Evolutionary conservation across 2,797 vertebrate species (phyloP).

Genomic region (Dipus sagitta): DNA sequence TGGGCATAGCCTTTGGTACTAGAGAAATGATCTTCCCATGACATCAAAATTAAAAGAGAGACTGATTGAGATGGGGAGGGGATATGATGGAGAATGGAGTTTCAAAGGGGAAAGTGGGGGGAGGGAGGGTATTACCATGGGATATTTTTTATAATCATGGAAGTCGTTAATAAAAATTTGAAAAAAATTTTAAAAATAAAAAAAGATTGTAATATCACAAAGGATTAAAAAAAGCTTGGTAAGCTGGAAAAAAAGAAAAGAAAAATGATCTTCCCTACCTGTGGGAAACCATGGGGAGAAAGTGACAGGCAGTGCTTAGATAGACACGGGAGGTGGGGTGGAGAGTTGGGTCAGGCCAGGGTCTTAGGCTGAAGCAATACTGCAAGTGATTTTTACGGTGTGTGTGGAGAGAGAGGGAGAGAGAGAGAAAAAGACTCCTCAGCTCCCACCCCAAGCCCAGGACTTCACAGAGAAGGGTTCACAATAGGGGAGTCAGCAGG

Average conservation of each 20-base stretch:
- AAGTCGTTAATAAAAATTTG: no score
- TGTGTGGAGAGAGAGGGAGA: neutral
- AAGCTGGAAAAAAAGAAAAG: no score
- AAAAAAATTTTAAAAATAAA: no score
- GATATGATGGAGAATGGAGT: no score
- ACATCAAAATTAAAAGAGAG: no score
- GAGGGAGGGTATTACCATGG: no score
- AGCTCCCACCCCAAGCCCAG: neutral
- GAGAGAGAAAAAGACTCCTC: neutral
- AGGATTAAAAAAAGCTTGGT: no score
- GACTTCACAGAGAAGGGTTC: neutral
- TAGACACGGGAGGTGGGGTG: no score
- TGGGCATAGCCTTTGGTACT: neutral
- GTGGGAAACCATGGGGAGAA: neutral
- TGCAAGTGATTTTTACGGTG: neutral
- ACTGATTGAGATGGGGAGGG: no score
- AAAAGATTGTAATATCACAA: no score
- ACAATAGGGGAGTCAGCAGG: constrained; percentile 26
- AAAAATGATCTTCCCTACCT: neutral
- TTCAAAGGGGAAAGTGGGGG: no score
- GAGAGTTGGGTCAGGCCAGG: neutral
- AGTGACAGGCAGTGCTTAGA: neutral
- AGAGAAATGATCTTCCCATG: neutral
- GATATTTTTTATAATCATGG: no score
- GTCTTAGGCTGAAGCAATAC: neutral